phyloP scores from a whole-genome alignment of 2,888 invertebrate genomes.

The Acanthosepion esculentum region DNA sequence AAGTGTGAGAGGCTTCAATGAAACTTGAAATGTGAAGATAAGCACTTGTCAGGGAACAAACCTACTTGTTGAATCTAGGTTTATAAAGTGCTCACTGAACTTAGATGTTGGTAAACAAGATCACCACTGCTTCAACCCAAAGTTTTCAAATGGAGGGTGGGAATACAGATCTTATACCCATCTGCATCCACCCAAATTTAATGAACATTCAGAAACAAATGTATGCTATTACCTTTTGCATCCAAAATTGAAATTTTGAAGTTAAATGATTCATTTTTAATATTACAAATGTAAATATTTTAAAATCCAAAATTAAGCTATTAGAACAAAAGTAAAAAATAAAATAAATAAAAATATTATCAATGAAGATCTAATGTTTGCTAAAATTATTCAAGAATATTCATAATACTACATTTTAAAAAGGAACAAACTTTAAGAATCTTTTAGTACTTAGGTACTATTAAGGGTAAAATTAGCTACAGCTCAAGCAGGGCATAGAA shows the following conservation, averaged over 20 bases:
- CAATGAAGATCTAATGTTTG: not conserved
- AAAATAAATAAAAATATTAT: not conserved
- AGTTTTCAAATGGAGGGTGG: not conserved
- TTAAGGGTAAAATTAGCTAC: not conserved
- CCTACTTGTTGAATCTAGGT: not conserved
- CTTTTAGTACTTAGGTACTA: not conserved
- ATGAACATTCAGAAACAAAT: not conserved
- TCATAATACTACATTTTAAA: too few relatives aligned
- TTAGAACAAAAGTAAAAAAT: not conserved
- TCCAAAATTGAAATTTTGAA: not conserved
- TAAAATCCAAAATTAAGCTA: not conserved
- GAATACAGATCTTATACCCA: not conserved
- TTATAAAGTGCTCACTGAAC: not conserved
- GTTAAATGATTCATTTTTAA: not conserved
- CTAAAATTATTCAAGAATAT: not conserved
- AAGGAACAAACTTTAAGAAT: not conserved
- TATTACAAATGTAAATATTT: not conserved
- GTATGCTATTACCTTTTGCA: not conserved
- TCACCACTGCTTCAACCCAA: not conserved
- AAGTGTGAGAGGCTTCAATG: not conserved
- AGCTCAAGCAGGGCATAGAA: not conserved
- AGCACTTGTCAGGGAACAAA: not conserved
- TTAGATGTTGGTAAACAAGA: not conserved
- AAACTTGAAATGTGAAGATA: conserved; percentile 15
- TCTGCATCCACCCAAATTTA: not conserved